phyloP scores from a whole-genome alignment of 1,140 invertebrate genomes.

The Caerostris darwini region DNA sequence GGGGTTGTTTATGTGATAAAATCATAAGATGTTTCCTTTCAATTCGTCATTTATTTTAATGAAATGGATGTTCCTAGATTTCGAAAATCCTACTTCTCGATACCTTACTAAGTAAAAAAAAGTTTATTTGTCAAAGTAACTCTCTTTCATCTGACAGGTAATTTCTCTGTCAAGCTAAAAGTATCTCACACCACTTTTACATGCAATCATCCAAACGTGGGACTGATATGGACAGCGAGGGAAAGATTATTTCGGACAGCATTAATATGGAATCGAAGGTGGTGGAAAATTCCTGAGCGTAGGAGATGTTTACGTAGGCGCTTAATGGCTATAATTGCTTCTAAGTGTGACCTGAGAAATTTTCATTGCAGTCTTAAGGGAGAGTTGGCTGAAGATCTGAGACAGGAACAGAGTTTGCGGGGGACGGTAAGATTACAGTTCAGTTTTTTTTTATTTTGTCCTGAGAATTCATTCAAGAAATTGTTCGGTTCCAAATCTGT shows the following conservation, averaged over 20 bases:
- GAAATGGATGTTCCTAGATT: too few relatives aligned
- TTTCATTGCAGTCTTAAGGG: background rate
- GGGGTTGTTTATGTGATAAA: too few relatives aligned
- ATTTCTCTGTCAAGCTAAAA: too few relatives aligned
- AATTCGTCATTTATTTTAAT: too few relatives aligned
- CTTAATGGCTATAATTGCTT: conserved; percentile 12
- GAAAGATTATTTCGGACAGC: background rate
- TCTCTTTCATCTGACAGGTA: too few relatives aligned
- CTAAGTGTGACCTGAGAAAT: background rate
- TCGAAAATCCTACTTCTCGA: too few relatives aligned
- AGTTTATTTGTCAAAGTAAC: too few relatives aligned
- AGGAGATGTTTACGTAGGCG: background rate
- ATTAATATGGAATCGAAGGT: background rate
- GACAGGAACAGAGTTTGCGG: background rate
- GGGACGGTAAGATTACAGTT: background rate
- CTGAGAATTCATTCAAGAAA: background rate
- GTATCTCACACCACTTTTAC: background rate
- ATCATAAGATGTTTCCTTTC: too few relatives aligned
- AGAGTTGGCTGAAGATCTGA: background rate
- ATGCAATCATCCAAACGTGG: background rate
- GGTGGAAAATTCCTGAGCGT: background rate
- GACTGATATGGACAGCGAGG: background rate
- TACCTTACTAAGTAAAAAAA: too few relatives aligned
- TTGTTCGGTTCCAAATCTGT: background rate
- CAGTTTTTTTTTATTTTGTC: background rate